Percentiles rank a stretch among this genome's conserved stretches.
These are phyloP conservation scores for Arge pagana DNA, from an alignment of 2,888 invertebrate species.

Conservation along the genomic window DNA sequence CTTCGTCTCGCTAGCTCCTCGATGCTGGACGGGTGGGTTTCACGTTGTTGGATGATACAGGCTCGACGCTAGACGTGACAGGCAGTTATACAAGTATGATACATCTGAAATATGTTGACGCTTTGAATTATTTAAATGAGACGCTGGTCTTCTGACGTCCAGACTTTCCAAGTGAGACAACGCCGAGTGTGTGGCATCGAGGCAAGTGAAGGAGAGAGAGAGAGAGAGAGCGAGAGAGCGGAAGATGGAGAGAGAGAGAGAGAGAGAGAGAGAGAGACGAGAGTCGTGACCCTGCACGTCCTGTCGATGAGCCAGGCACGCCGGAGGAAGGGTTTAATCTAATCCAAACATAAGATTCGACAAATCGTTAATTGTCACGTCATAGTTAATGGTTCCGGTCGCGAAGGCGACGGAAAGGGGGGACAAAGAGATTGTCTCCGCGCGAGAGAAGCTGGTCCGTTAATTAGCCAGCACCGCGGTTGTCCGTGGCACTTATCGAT, in stretches of 20 bases:
- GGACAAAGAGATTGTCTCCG: no score
- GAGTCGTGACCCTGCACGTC: conserved; percentile 21
- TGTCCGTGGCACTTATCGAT: no score
- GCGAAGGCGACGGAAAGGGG: no score
- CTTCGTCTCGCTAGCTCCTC: not conserved
- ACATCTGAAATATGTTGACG: conserved; percentile 40
- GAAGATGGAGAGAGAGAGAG: not conserved
- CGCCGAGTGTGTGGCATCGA: conserved; percentile 5
- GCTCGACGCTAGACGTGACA: conserved; percentile 7
- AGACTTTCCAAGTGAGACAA: not conserved
- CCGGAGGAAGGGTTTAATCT: conserved; percentile 36
- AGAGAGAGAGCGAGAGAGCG: conserved; percentile 1
- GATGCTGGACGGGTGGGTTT: not conserved
- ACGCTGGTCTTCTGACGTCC: conserved; percentile 24
- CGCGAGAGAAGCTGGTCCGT: conserved; percentile 35
- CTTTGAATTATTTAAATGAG: conserved; percentile 44
- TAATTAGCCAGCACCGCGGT: conserved; percentile 42
- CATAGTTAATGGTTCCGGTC: no score
- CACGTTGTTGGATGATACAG: conserved; percentile 5
- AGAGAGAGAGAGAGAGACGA: not conserved
- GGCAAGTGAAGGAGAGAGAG: conserved; percentile 2
- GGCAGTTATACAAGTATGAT: conserved; percentile 28
- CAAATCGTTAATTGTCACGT: conserved; percentile 54
- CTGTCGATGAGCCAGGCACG: conserved; percentile 23
- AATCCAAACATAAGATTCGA: conserved; percentile 48